Percentiles rank a stretch among this genome's conserved stretches.
These are phyloP conservation scores for Platichthys flesus DNA, from an alignment of 2,113 vertebrate species.

Conservation along the genomic window DNA sequence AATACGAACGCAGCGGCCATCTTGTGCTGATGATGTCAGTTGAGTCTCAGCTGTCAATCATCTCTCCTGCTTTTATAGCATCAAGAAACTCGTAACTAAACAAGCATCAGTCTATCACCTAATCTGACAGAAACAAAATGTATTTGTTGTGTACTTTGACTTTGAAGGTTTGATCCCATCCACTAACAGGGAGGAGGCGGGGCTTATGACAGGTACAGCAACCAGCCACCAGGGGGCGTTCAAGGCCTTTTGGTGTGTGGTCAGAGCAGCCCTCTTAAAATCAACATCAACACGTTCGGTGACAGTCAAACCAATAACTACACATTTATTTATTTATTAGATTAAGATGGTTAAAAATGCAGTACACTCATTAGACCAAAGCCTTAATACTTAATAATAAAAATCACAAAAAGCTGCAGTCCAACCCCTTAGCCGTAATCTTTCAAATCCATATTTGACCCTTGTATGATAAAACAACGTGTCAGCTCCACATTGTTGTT, in stretches of 20 bases:
- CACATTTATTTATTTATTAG: conserved; percentile 72
- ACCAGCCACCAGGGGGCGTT: not conserved
- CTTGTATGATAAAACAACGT: conserved; percentile 8
- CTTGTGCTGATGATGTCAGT: no score
- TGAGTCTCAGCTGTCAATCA: no score
- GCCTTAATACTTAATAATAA: conserved; percentile 50
- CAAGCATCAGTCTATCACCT: no score
- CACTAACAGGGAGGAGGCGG: no score
- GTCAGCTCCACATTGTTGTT: conserved; percentile 21
- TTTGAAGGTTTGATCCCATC: no score
- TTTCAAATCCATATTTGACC: conserved; percentile 55
- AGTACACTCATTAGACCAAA: conserved; percentile 80
- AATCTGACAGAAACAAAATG: no score
- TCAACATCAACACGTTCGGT: conserved; percentile 31
- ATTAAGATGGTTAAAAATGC: conserved; percentile 77
- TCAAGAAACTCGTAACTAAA: no score
- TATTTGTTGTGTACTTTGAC: no score
- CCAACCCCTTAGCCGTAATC: conserved; percentile 64
- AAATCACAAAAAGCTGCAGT: conserved; percentile 75
- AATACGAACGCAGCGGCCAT: no score
- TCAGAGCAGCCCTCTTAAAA: not conserved
- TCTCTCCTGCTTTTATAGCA: no score
- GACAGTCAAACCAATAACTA: conserved; percentile 70
- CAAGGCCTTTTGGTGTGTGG: not conserved
- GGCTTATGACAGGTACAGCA: no score